Base-by-base conservation (phyloP, 2,888 invertebrate genomes). In the Andrena flavipes region DNA sequence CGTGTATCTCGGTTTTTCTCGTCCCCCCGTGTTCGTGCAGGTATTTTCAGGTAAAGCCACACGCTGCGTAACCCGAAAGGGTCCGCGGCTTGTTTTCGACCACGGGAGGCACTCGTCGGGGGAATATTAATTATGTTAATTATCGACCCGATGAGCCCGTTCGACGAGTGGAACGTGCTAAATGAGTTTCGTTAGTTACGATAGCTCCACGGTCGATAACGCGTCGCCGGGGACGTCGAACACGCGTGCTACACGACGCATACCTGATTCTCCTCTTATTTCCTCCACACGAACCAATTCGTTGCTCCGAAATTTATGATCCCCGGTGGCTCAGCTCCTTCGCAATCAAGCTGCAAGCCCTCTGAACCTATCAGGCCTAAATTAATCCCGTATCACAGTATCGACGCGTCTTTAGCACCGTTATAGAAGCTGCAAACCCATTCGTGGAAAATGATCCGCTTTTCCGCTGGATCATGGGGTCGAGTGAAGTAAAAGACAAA, bases 121-220 rank as follows among this genome's bases (percentile, higher is more conserved):
- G 79, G 87, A 88, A 92, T 92, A 82, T 92, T 92, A 92, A 92
- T 92, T 92, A 90, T 87, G 90, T 90, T 91, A 90, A 92, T 91
- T 92, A 90, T 76, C 67, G 35, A 62, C 23, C 65, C 79, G 74
- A 84, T 79, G 83, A 84, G 83, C 56, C 56, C 33, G 70, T 74
- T 70, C 83, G 65, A 80, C 73, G 74, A 78, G 74, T 23, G 77
- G 72, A 69, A 82, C 82, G 72, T 70, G 82, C 75, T 71, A 70
- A 82, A 82, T 81, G 82, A 75, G 70, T 82, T 82, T 81, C 82
- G 82, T 82, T 81, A 76, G 74, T 82, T 75, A 81, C 69, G 80
- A 80, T 49, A 62, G 80, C 30, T 23, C 20, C 49, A 23, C 13
- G 56, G 23, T 35, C 67, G 80, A 72, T 68, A 80, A 80, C 72